phyloP scores from a whole-genome alignment of 2,888 invertebrate species.

The Polydrusus tereticollis region DNA sequence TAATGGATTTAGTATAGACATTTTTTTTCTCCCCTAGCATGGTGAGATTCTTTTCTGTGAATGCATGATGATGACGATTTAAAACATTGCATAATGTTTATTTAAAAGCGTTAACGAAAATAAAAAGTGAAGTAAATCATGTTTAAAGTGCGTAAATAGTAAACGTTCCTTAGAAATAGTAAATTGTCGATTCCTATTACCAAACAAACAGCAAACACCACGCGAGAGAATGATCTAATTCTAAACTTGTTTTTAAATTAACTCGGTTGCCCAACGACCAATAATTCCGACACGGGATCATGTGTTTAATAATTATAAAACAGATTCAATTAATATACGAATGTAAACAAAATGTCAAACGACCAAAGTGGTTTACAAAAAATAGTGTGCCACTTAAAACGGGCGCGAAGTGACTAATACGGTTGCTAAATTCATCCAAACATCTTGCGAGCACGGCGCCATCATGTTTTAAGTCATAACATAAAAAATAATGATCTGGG shows the following conservation, averaged over 20 bases:
- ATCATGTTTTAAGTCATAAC: slow-evolving; percentile 23
- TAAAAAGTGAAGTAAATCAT: not conserved
- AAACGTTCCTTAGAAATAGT: not conserved
- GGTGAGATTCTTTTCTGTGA: too few species aligned
- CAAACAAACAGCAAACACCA: slow-evolving; percentile 1
- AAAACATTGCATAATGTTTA: not conserved
- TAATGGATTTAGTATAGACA: not conserved
- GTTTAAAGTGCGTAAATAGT: not conserved
- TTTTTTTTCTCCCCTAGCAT: not conserved
- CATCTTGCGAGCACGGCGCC: slow-evolving; percentile 41
- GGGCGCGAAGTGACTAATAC: slow-evolving; percentile 48
- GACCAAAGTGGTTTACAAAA: slow-evolving; percentile 45
- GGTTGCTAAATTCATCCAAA: slow-evolving; percentile 47
- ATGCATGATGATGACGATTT: too few species aligned
- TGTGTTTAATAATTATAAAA: slow-evolving; percentile 14
- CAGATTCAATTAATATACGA: slow-evolving; percentile 25
- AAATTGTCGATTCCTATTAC: not conserved
- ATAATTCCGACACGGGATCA: not conserved
- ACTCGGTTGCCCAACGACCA: not conserved
- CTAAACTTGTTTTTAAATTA: slow-evolving; percentile 10
- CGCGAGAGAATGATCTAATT: not conserved
- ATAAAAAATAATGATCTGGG: slow-evolving; percentile 12
- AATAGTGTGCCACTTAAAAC: slow-evolving; percentile 41
- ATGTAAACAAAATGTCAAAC: slow-evolving; percentile 41
- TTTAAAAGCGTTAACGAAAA: not conserved